Evolutionary conservation across 2,888 invertebrate genomes (phyloP).

Genomic region (Ypsolopha sequella): DNA sequence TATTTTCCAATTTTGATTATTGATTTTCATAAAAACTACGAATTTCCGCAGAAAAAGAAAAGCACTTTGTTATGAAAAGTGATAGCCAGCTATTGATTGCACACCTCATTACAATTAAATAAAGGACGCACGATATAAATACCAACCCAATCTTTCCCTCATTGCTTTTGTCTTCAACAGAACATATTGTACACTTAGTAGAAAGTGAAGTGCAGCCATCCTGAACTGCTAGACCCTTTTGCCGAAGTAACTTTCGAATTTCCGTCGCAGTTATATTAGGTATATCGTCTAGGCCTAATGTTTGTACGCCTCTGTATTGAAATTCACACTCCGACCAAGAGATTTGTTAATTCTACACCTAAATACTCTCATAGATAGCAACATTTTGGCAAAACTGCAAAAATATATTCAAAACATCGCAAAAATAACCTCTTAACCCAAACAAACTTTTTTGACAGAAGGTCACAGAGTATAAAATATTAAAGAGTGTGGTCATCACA

Average conservation of each 20-base stretch:
- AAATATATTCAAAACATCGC: background rate
- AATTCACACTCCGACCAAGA: constrained; percentile 23
- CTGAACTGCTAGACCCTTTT: constrained; percentile 64
- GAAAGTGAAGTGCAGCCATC: constrained; percentile 83
- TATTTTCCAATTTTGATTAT: too few species aligned
- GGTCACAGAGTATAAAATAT: too few species aligned
- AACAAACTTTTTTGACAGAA: background rate
- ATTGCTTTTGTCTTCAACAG: constrained; percentile 33
- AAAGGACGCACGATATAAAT: too few species aligned
- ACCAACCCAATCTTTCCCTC: too few species aligned
- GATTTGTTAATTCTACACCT: constrained; percentile 20
- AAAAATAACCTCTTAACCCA: background rate
- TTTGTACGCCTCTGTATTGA: constrained; percentile 32
- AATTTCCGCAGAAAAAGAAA: too few species aligned
- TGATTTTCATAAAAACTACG: too few species aligned
- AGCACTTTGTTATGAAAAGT: too few species aligned
- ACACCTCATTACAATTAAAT: too few species aligned
- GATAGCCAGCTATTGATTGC: too few species aligned
- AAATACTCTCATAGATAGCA: constrained; percentile 22
- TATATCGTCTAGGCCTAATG: constrained; percentile 43
- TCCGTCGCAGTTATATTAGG: constrained; percentile 49
- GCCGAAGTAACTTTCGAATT: constrained; percentile 52
- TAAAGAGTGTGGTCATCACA: too few species aligned
- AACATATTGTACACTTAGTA: constrained; percentile 77
- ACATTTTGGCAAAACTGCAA: constrained; percentile 31